Conservation (phyloP, 2,888 invertebrate genomes). For the Ligdia adustata region DNA sequence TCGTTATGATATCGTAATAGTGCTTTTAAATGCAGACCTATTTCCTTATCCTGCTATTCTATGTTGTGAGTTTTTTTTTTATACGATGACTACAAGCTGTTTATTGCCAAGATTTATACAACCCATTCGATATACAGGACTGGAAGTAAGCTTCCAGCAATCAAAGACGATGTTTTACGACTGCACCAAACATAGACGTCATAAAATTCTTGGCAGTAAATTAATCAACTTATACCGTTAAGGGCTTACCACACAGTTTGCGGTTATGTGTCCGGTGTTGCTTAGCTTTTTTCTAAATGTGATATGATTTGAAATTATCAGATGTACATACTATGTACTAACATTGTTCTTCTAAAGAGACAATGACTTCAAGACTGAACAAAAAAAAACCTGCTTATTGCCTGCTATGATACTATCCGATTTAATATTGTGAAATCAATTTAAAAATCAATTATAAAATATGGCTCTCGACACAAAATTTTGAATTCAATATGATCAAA, state of each 20-base stretch:
- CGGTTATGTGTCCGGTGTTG: constrained; percentile 18
- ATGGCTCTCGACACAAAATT: too few species aligned
- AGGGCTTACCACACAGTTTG: constrained; percentile 34
- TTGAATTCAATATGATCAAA: too few species aligned
- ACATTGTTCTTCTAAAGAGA: too few species aligned
- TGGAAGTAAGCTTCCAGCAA: constrained; percentile 36
- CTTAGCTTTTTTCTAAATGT: constrained; percentile 22
- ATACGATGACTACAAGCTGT: constrained; percentile 16
- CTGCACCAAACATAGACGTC: constrained; percentile 35
- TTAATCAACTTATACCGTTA: constrained; percentile 36
- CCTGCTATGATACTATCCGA: too few species aligned
- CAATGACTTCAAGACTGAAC: too few species aligned
- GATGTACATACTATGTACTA: too few species aligned
- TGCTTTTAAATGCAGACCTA: too few species aligned
- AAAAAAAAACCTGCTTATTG: too few species aligned
- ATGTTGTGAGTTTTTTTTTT: background rate
- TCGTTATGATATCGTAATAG: too few species aligned
- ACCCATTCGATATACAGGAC: constrained; percentile 24
- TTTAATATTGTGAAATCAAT: too few species aligned
- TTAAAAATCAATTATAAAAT: too few species aligned
- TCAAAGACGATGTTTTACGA: constrained; percentile 36
- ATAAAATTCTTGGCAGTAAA: constrained; percentile 36
- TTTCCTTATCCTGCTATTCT: too few species aligned
- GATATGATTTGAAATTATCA: constrained; percentile 22
- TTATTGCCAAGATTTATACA: constrained; percentile 23